Evolutionary conservation across 2,888 invertebrate genomes (phyloP).

Genomic region (Ecdyonurus torrentis): DNA sequence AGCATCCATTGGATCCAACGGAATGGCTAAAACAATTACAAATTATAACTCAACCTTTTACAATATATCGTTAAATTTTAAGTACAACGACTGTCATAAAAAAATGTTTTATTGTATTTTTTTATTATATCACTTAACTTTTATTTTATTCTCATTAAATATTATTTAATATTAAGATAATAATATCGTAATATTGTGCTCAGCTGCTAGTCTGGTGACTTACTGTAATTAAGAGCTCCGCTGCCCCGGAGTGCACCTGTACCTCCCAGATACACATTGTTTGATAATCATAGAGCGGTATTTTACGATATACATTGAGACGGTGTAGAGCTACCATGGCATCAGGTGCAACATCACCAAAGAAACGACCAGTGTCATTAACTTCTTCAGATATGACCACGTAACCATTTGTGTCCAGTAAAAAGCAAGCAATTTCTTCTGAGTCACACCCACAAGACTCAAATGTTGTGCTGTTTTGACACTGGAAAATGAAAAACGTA

Average conservation of each 20-base stretch:
- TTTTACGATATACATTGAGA: conserved; percentile 50
- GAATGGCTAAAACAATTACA: conserved; percentile 22
- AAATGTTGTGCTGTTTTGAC: conserved; percentile 33
- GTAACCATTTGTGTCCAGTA: conserved; percentile 87
- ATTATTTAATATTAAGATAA: background rate
- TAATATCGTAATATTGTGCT: background rate
- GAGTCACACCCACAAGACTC: conserved; percentile 30
- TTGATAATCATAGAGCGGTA: conserved; percentile 73
- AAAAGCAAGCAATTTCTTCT: conserved; percentile 58
- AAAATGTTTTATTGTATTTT: no score
- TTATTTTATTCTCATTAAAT: no score
- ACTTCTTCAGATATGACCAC: conserved; percentile 53
- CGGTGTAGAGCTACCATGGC: conserved; percentile 60
- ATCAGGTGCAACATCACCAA: conserved; percentile 63
- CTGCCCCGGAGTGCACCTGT: conserved; percentile 21
- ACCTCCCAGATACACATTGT: conserved; percentile 55
- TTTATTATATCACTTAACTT: no score
- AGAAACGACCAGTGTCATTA: conserved; percentile 62
- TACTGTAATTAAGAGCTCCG: conserved; percentile 19
- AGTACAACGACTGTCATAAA: no score
- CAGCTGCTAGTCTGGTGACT: background rate
- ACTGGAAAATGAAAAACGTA: no score
- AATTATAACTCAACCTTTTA: no score
- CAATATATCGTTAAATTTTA: no score
- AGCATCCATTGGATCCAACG: conserved; percentile 22